Evolutionary conservation across 2,113 vertebrate genomes (phyloP), one percentile per base, ranked within the genome.

Genomic region (Podilymbus podiceps): DNA sequence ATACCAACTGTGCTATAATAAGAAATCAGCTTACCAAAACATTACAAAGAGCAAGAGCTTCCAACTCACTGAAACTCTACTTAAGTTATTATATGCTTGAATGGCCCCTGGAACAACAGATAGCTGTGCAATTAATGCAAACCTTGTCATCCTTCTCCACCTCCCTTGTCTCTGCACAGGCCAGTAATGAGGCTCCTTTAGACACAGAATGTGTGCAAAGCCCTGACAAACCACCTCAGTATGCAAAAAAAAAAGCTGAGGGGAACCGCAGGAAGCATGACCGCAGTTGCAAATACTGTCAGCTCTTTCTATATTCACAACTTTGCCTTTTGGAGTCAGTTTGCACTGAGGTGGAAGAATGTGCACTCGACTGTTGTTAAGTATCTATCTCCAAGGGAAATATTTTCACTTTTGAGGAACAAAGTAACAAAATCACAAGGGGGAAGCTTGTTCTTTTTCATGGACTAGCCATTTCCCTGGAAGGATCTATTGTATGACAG

Each of bases 61-160:
- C 96, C 94, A 97, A 96, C 85, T 97, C 95, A 95, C 79, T 96
- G 94, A 96, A 98, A 98, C 79, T 97, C 90, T 95, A 68, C 95
- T 98, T 97, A 97, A 97, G 90, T 97, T 97, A 98, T 98, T 97
- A 97, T 95, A 97, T 96, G 98, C 97, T 97, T 97, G 96, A 95
- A 89, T 95, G 93, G 38, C 60, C 95, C 33, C 78, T 89, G 94
- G 95, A 98, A 97, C 93, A 97, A 95, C 92, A 97, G 95, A 98
- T 96, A 98, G 96, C 91, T 96, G 68, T 90, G 96, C 97, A 97
- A 97, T 98, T 98, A 98, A 97, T 97, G 95, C 93, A 98, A 95
- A 86, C 82, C 84, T 53, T 95, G 97, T 96, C 97, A 97, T 87
- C 93, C 67, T 96, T 95, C 89, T 92, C 97, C 91, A 97, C 95